A percentile compares a stretch with the other conserved stretches of the same genome.
phyloP scores from a whole-genome alignment of 2,888 invertebrate species.

The Hirudinaria manillensis region DNA sequence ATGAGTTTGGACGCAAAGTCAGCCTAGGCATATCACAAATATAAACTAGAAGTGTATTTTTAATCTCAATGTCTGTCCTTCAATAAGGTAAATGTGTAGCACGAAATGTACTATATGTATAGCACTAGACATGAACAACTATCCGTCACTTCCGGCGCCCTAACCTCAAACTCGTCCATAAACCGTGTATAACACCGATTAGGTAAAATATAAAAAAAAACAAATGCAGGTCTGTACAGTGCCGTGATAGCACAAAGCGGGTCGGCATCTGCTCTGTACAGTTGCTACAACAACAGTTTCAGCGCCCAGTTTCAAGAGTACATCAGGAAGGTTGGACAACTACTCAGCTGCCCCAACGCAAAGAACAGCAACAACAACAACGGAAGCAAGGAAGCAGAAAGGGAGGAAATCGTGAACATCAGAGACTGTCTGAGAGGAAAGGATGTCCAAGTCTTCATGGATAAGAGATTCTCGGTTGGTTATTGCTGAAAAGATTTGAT shows the following conservation, averaged over 20 bases:
- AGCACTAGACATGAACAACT: too few species aligned
- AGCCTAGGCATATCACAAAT: too few species aligned
- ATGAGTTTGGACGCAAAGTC: too few species aligned
- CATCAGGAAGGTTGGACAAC: slow-evolving; percentile 35
- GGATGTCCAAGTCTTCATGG: slow-evolving; percentile 32
- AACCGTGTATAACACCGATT: too few species aligned
- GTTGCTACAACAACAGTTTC: slow-evolving; percentile 31
- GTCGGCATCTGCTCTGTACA: slow-evolving; percentile 38
- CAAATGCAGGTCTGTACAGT: slow-evolving; percentile 39
- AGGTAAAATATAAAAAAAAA: neutral
- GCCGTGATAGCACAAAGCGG: slow-evolving; percentile 40
- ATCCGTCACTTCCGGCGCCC: neutral
- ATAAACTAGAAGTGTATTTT: too few species aligned
- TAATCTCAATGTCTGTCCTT: too few species aligned
- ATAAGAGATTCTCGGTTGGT: slow-evolving; percentile 33
- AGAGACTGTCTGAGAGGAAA: slow-evolving; percentile 36
- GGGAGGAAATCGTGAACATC: slow-evolving; percentile 19
- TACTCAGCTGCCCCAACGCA: slow-evolving; percentile 35
- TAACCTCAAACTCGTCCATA: neutral
- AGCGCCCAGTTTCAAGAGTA: slow-evolving; percentile 33
- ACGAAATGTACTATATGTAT: too few species aligned
- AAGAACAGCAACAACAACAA: neutral
- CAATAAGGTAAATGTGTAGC: too few species aligned
- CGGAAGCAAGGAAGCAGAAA: neutral
- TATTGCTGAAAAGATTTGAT: too few species aligned